Evolutionary conservation across 1,140 invertebrate genomes (phyloP), one percentile per base, ranked within the genome.

Genomic region (Oreohelix idahoensis): DNA sequence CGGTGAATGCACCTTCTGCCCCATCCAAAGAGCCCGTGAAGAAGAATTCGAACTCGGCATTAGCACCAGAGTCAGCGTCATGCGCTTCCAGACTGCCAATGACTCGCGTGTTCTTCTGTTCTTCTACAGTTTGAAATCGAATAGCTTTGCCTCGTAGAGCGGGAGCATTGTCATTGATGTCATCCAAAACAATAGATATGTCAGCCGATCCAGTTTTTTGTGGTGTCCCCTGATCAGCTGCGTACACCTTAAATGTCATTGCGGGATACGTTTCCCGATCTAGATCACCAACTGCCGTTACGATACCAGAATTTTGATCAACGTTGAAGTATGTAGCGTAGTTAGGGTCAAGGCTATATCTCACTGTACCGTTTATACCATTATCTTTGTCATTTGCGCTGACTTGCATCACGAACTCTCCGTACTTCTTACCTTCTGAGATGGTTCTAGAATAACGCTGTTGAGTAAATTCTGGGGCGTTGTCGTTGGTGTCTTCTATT

Each of bases 91-190:
- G 53, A 11, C 76, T 76, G 20, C 85, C 87, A 29, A 90, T 75
- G 0, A 81, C 75, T 5, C 81, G 79, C 29, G 79, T 66, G 15
- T 70, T 76, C 17, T 79, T 63, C 0, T 66, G 38, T 73, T 89
- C 87, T 84, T 90, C 89, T 29, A 73, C 58, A 29, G 87, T 81
- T 32, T 82, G 81, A 81, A 88, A 88, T 35, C 85, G 73, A 42
- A 86, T 86, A 49, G 85, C 69, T 35, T 83, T 36, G 29, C 53
- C 23, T 74, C 79, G 83, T 98, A 99, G 84, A 95, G 94, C 53
- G 0, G 97, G 98, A 1, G 95, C 93, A 92, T 98, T 97, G 92
- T 99, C 98, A 91, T 99, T 99, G 1, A 97, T 95, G 91, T 99
- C 97, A 0, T 95, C 95, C 32, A 99, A 94, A 89, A 96, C 97